Evolutionary conservation across 2,888 invertebrate genomes (phyloP).

Genomic region (Epinotia demarniana): DNA sequence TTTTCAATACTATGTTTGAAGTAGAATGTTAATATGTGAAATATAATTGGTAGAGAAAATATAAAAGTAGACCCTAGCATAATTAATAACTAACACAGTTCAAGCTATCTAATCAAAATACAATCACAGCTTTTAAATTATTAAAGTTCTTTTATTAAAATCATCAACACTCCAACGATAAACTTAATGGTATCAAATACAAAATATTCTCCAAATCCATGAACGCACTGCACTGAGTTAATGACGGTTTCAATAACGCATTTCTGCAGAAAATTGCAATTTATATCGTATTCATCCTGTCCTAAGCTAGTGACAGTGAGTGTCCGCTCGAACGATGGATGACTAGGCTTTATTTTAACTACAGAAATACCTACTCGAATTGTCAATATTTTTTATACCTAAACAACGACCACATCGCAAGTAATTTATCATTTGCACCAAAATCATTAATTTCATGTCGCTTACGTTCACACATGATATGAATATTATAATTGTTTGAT

Average conservation of each 20-base stretch:
- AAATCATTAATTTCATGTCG: neutral
- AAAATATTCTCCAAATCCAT: slow-evolving; percentile 52
- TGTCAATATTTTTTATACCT: slow-evolving; percentile 21
- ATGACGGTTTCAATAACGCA: neutral
- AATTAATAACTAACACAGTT: slow-evolving; percentile 27
- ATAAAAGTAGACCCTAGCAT: slow-evolving; percentile 5
- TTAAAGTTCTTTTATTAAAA: slow-evolving; percentile 33
- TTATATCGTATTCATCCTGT: neutral
- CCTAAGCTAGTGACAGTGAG: neutral
- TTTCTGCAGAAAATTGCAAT: slow-evolving; percentile 8
- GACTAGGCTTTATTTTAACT: neutral
- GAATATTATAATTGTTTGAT: neutral
- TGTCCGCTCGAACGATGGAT: neutral
- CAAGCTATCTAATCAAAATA: slow-evolving; percentile 44
- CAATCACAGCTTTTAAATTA: slow-evolving; percentile 49
- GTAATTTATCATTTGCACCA: slow-evolving; percentile 15
- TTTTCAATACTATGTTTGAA: neutral
- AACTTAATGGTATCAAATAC: slow-evolving; percentile 23
- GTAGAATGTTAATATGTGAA: neutral
- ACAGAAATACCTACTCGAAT: slow-evolving; percentile 11
- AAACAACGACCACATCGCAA: slow-evolving; percentile 13
- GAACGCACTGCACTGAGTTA: slow-evolving; percentile 52
- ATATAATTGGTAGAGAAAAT: neutral
- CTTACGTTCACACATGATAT: slow-evolving; percentile 19
- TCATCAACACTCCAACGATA: slow-evolving; percentile 31